Evolutionary conservation across 2,888 invertebrate genomes (phyloP).

Genomic region (Pandemis cinnamomeana): DNA sequence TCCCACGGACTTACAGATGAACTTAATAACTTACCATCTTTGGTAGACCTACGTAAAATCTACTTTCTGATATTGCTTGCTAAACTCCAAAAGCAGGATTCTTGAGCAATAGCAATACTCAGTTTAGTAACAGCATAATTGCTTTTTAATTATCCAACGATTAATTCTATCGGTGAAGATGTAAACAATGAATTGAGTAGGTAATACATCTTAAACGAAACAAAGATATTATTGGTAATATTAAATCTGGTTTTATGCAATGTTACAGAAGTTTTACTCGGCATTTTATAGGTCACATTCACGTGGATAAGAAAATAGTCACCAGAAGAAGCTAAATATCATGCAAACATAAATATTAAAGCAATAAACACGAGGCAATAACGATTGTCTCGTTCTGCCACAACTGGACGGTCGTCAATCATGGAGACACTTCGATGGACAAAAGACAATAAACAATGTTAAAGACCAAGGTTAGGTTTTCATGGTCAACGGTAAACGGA

Average conservation of each 20-base stretch:
- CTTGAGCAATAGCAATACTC: slow-evolving; percentile 4
- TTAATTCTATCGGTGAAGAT: neutral
- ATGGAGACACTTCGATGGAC: slow-evolving; percentile 14
- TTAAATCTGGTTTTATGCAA: neutral
- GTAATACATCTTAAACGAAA: neutral
- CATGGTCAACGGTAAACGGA: neutral
- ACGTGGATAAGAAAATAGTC: neutral
- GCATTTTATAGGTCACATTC: neutral
- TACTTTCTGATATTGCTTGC: slow-evolving; percentile 32
- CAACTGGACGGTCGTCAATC: slow-evolving; percentile 12
- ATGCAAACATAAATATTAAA: slow-evolving; percentile 7
- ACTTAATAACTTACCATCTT: slow-evolving; percentile 33
- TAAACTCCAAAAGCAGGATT: slow-evolving; percentile 8
- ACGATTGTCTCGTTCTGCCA: slow-evolving; percentile 2
- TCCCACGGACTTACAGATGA: slow-evolving; percentile 30
- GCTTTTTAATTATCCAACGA: slow-evolving; percentile 1
- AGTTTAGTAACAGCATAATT: neutral
- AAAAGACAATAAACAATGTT: slow-evolving; percentile 17
- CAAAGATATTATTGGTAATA: neutral
- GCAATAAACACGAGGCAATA: slow-evolving; percentile 4
- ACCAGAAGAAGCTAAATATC: slow-evolving; percentile 2
- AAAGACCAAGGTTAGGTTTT: slow-evolving; percentile 9
- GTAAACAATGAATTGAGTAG: neutral
- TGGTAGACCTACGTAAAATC: slow-evolving; percentile 24
- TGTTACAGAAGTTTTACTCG: neutral